Base-by-base conservation (phyloP, 2,888 invertebrate species). In the Campaea margaritaria region DNA sequence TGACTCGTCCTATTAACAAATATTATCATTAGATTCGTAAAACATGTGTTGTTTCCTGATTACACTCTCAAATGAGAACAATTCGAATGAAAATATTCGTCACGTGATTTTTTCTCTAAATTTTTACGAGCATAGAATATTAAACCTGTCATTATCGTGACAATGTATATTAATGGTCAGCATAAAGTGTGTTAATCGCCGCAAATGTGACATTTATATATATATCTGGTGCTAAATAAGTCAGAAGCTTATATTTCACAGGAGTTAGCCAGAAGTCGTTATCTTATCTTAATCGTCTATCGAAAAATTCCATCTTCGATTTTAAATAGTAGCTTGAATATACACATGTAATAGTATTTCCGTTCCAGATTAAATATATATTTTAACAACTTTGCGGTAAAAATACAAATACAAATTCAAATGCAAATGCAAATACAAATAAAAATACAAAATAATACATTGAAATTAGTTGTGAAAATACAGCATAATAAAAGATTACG, bases 171-270 rank as follows among this genome's bases (percentile, higher is more conserved):
- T 57, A 50, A 49, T 57, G 44, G 38, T 41, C 38, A 15, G 7
- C 31, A 49, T 12, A 36, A n/a, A 31, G 50, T 14, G 38, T 50
- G 49, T 50, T 58, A 52, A 52, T 47, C 52, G 16, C 47, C 39
- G 12, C 21, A 50, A 50, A 58, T 58, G 12, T 42, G 41, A 36
- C 51, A 52, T 51, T 58, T 51, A 58, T 36, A 58, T 27, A 47
- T 15, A 38, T 47, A 21, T 58, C 21, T 15, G 28, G 14, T 49
- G 44, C 10, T 57, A 21, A 57, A 51, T 43, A 12, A 36, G 43
- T 16, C 52, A 48, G 21, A 42, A 10, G 47, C 11, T 58, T 28
- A 42, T 43, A 42, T 42, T 46, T 49, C 21, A 57, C 12, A 11
- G 31, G 9, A 9, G 31, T 31, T 9, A n/a, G n/a, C n/a, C n/a